Conservation (phyloP, 2,797 vertebrate species). For the Hyperoplus immaculatus region DNA sequence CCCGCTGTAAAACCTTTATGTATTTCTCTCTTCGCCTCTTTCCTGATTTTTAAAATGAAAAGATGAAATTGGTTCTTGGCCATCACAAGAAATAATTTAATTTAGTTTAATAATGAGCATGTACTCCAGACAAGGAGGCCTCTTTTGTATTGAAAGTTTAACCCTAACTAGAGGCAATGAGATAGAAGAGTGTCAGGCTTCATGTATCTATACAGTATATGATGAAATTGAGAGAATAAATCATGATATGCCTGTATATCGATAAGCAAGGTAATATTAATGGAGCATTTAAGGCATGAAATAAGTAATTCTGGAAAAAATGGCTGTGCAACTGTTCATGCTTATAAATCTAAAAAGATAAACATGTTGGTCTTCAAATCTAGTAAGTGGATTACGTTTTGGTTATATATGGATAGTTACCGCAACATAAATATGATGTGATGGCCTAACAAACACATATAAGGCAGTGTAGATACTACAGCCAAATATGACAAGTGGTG, state of each 20-base stretch:
- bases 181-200: conserved; percentile 40
- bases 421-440: conserved; percentile 5
- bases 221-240: conserved; percentile 22
- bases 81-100: conserved; percentile 18
- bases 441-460: conserved; percentile 16
- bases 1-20: conserved; percentile 47
- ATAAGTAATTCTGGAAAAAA: conserved; percentile 16
- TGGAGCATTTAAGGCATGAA: conserved; percentile 4
- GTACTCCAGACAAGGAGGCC: conserved; percentile 34
- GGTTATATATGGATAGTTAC: conserved; percentile 24
- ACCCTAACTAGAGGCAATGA: conserved; percentile 31
- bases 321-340: conserved; percentile 10
- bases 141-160: conserved; percentile 31
- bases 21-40: conserved; percentile 34
- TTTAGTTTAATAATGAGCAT: conserved; percentile 42
- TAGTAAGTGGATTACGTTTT: conserved; percentile 17
- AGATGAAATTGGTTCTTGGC: conserved; percentile 28
- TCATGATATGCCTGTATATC: conserved; percentile 26
- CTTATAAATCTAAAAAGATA: conserved; percentile 44
- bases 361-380: conserved; percentile 27
- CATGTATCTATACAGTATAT: conserved; percentile 41
- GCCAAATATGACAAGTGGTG: conserved; percentile 66
- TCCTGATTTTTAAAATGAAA: not conserved
- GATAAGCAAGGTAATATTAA: conserved; percentile 5
- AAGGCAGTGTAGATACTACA: conserved; percentile 29